Base-by-base conservation (phyloP, 2,888 invertebrate species). In the Melanchra persicariae region DNA sequence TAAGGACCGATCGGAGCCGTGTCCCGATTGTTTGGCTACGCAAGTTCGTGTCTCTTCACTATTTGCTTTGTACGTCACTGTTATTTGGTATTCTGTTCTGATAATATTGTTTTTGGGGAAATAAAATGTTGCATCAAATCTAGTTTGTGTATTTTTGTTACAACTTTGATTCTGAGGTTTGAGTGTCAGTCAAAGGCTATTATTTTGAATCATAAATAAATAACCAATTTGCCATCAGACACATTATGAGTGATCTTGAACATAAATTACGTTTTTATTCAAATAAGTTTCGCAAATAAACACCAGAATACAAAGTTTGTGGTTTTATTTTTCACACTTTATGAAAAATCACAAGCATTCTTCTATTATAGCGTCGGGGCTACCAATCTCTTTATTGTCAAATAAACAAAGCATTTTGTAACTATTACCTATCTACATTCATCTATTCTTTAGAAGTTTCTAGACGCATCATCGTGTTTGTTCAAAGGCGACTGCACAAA, bases 381-480 rank as follows among this genome's bases (percentile, higher is more conserved):
- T 49, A 69, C 65, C 77, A 79, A 83, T 85, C 76, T 79, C 63
- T 72, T 80, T 74, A 80, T 71, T 76, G 66, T 70, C 68, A 79
- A 84, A 84, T 88, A 90, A 90, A 88, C 86, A 88, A 84, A 84
- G 81, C 86, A 88, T 87, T n/a, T 90, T 85, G 84, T 86, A 88
- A 86, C 80, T 84, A 82, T 63, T 77, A 80, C 74, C 79, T 78
- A 80, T 83, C 80, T 80, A 87, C 82, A 85, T 84, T 88, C 79
- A 87, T 85, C 84, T 84, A 87, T 91, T 91, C 90, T 90, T 89
- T 78, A 88, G 86, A 94, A 95, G 91, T 95, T 93, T 94, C 92
- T 91, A 94, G 94, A 94, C 94, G 84, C 81, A 90, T 91, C 89
- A 88, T 89, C 89, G 84, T 91, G 90, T 93, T 93, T 91, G 91